Percentiles rank a stretch among this genome's conserved stretches.
phyloP scores from a whole-genome alignment of 2,113 vertebrate species.

The Tricholaema leucomelas region DNA sequence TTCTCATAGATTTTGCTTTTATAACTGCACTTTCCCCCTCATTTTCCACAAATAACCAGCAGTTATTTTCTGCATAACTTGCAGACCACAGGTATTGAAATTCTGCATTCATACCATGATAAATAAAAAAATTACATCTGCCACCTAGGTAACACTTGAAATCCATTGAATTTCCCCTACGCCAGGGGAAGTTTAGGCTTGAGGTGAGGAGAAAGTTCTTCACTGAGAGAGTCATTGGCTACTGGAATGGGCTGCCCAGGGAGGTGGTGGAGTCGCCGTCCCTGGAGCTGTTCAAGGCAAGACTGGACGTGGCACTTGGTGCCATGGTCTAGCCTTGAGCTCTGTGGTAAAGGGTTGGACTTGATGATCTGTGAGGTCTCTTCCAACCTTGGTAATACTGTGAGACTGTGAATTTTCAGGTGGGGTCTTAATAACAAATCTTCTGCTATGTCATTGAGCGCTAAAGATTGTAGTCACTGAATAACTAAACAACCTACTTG shows the following conservation, averaged over 20 bases:
- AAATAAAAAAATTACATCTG: background rate
- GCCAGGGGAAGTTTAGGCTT: no score
- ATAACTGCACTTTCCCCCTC: background rate
- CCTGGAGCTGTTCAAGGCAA: no score
- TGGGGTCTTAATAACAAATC: background rate
- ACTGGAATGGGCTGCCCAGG: no score
- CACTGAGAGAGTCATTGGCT: no score
- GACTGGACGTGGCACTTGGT: no score
- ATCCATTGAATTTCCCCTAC: no score
- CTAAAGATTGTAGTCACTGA: background rate
- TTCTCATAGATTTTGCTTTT: background rate
- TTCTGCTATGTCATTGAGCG: background rate
- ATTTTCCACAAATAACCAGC: background rate
- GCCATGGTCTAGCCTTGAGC: no score
- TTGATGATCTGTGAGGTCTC: no score
- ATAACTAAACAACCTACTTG: background rate
- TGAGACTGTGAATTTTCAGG: background rate
- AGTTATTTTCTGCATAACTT: background rate
- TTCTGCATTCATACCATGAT: background rate
- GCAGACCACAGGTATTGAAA: background rate
- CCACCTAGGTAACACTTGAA: background rate
- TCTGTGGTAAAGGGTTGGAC: no score
- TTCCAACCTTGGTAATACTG: no score
- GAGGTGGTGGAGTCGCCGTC: no score
- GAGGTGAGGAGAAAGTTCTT: no score